A percentile compares a stretch with the other conserved stretches of the same genome.
Evolutionary conservation across 2,113 vertebrate species (phyloP).

Genomic region (Oxyura jamaicensis): DNA sequence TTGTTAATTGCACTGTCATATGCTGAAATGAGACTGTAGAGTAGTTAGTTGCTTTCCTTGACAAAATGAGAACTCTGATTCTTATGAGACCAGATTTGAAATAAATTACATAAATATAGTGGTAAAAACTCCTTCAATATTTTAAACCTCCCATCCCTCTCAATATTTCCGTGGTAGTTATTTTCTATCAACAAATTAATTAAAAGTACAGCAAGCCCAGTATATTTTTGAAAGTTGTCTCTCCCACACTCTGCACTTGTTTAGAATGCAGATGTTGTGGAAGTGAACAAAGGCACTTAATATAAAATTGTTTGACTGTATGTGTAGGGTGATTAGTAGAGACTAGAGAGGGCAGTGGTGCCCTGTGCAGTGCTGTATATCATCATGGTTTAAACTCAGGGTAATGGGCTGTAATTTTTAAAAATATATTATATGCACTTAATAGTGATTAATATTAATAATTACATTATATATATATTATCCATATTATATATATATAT

Average conservation of each 20-base stretch:
- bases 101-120: conserved; percentile 48
- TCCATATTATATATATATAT: no score
- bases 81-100: conserved; percentile 29
- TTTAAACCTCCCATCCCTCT: not conserved
- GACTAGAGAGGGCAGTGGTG: not conserved
- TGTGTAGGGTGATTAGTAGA: not conserved
- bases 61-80: conserved; percentile 18
- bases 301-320: conserved; percentile 21
- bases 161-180: conserved; percentile 41
- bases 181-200: conserved; percentile 63
- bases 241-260: not conserved
- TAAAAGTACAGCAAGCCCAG: conserved; percentile 29
- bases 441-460: not conserved
- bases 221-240: conserved; percentile 4
- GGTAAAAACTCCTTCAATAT: conserved; percentile 19
- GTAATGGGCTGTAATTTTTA: not conserved
- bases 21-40: conserved; percentile 29
- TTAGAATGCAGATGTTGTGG: conserved; percentile 28
- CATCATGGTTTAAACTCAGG: not conserved
- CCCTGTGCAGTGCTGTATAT: not conserved
- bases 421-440: not conserved
- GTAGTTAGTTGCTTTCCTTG: not conserved
- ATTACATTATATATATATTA: not conserved
- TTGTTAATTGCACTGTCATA: conserved; percentile 39
- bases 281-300: conserved; percentile 12